Conservation (phyloP, 2,113 vertebrate genomes). For the Chionis minor region DNA sequence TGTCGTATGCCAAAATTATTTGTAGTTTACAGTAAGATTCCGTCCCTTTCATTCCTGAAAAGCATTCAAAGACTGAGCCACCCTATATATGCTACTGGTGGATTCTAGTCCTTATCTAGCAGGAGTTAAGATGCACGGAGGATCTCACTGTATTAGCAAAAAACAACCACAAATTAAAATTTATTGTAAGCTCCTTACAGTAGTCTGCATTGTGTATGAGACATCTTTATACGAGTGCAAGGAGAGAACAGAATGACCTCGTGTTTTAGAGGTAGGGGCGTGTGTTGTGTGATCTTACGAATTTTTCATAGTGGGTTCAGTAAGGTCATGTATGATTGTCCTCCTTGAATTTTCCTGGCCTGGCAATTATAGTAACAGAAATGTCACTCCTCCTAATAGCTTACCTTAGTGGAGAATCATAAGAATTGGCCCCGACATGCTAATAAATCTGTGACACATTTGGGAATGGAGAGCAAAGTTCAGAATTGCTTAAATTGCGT, state of each 20-base stretch:
- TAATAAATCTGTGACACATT: conserved; percentile 56
- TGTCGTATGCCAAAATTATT: background rate
- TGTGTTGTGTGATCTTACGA: conserved; percentile 27
- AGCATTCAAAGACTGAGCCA: background rate
- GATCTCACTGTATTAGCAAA: background rate
- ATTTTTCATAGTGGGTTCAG: conserved; percentile 22
- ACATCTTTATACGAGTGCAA: background rate
- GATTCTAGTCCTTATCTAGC: background rate
- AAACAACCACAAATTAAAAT: background rate
- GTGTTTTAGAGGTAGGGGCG: background rate
- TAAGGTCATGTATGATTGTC: conserved; percentile 57
- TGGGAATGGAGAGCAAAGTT: conserved; percentile 54
- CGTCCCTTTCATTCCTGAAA: background rate
- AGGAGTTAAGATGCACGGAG: background rate
- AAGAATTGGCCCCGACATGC: conserved; percentile 59
- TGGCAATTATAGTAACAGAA: conserved; percentile 34
- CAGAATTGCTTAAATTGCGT: conserved; percentile 72
- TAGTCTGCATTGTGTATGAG: background rate
- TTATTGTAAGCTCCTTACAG: background rate
- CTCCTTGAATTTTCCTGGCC: conserved; percentile 35
- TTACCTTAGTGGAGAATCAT: conserved; percentile 46
- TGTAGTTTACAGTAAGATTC: background rate
- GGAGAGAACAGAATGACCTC: background rate
- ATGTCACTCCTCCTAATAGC: conserved; percentile 59
- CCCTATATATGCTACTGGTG: background rate